These are phyloP conservation scores for Aphelinus certus DNA, from an alignment of 1,140 invertebrate species.

Conservation along the genomic window DNA sequence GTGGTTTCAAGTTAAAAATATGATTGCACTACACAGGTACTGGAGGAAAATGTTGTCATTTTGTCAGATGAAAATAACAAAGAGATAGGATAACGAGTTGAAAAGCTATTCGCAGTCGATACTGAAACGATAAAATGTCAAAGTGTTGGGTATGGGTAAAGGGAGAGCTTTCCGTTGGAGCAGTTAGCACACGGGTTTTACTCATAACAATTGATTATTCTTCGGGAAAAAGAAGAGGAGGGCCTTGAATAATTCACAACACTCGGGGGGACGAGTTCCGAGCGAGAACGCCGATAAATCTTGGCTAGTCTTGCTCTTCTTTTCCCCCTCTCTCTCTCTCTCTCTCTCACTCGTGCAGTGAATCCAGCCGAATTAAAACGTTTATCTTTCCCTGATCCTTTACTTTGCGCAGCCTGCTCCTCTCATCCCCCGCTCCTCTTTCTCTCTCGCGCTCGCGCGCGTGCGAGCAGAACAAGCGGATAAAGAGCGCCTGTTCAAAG, in stretches of 20 bases:
- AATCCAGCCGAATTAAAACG: constrained; percentile 26
- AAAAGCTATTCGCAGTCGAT: too few species aligned
- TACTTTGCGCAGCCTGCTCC: neutral
- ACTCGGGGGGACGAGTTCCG: constrained; percentile 10
- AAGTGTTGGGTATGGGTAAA: too few species aligned
- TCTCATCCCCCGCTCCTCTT: neutral
- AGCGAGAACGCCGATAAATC: constrained; percentile 16
- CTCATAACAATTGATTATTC: constrained; percentile 27
- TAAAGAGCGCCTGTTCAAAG: neutral
- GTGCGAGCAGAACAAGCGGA: neutral
- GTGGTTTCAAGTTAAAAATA: too few species aligned
- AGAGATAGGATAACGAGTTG: too few species aligned
- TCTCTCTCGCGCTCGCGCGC: too few species aligned
- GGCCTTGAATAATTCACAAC: constrained; percentile 24
- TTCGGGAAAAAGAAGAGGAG: neutral
- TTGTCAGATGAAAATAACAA: too few species aligned
- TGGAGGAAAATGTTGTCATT: too few species aligned
- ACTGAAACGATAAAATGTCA: too few species aligned
- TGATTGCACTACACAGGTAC: too few species aligned
- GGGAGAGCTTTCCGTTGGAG: too few species aligned
- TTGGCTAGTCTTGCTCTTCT: constrained; percentile 2
- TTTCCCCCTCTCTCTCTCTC: constrained; percentile 7
- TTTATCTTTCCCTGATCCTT: constrained; percentile 34
- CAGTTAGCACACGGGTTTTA: neutral
- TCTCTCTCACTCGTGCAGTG: neutral